phyloP scores from a whole-genome alignment of 2,113 vertebrate species.

The Meles meles region DNA sequence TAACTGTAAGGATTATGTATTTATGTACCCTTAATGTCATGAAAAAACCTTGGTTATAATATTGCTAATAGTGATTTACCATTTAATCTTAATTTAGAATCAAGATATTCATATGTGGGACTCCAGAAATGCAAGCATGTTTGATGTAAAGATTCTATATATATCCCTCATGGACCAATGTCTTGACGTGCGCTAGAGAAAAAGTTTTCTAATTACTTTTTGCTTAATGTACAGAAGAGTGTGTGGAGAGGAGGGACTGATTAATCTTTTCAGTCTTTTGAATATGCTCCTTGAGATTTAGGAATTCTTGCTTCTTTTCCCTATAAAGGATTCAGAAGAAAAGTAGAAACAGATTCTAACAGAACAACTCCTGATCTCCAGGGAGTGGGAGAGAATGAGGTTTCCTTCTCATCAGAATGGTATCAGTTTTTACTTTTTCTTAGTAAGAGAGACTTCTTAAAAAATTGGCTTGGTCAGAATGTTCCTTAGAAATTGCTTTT shows the following conservation, averaged over 20 bases:
- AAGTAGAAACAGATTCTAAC: not conserved
- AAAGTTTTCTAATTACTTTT: not conserved
- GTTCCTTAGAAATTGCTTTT: not conserved
- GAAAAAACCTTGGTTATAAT: not conserved
- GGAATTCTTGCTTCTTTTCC: not conserved
- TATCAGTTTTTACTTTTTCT: not conserved
- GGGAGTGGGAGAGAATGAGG: not conserved
- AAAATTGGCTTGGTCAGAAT: not conserved
- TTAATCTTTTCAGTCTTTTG: not conserved
- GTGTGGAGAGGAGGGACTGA: no score
- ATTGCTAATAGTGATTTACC: not conserved
- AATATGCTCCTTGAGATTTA: not conserved
- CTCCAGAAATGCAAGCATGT: not conserved
- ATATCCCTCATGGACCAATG: not conserved
- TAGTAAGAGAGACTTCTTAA: not conserved
- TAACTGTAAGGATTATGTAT: not conserved
- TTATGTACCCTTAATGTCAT: not conserved
- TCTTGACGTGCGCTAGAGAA: not conserved
- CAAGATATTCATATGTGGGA: not conserved
- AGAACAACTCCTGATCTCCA: not conserved
- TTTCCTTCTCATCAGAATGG: not conserved
- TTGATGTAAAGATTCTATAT: not conserved
- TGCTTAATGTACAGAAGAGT: not conserved
- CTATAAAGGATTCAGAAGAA: not conserved
- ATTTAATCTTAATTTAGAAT: constrained; percentile 26